Evolutionary conservation across 1,140 invertebrate genomes (phyloP).

Genomic region (Saxidomus purpurata): DNA sequence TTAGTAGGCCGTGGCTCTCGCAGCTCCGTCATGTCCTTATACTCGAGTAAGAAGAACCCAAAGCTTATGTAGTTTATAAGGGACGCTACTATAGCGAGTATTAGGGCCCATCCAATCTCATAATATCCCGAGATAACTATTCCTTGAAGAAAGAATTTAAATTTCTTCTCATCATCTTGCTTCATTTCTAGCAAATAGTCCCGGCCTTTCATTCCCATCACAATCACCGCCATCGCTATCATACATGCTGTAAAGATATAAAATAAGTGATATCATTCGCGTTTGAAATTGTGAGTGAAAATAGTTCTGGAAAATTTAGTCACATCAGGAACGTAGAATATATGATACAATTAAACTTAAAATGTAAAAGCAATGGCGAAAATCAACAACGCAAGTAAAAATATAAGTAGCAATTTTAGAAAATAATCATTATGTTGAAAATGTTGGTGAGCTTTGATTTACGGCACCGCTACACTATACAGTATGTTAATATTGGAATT

Average conservation of each 20-base stretch:
- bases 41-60: conserved; percentile 54
- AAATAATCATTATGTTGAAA: no score
- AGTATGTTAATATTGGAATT: no score
- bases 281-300: no score
- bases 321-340: no score
- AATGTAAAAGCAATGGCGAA: no score
- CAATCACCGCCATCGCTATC: conserved; percentile 63
- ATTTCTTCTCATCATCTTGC: conserved; percentile 40
- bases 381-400: no score
- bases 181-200: conserved; percentile 59
- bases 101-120: conserved; percentile 59
- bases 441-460: no score
- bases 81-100: conserved; percentile 61
- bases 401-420: no score
- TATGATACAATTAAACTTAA: no score
- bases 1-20: conserved; percentile 55
- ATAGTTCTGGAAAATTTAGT: no score
- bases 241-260: conserved; percentile 52
- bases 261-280: background rate
- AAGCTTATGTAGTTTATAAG: conserved; percentile 58
- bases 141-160: conserved; percentile 27
- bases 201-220: conserved; percentile 63
- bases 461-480: no score
- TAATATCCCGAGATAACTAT: conserved; percentile 55
- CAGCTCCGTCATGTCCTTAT: conserved; percentile 61